These are phyloP conservation scores for Tetragnatha montana DNA, from an alignment of 2,888 invertebrate species.

Conservation along the genomic window DNA sequence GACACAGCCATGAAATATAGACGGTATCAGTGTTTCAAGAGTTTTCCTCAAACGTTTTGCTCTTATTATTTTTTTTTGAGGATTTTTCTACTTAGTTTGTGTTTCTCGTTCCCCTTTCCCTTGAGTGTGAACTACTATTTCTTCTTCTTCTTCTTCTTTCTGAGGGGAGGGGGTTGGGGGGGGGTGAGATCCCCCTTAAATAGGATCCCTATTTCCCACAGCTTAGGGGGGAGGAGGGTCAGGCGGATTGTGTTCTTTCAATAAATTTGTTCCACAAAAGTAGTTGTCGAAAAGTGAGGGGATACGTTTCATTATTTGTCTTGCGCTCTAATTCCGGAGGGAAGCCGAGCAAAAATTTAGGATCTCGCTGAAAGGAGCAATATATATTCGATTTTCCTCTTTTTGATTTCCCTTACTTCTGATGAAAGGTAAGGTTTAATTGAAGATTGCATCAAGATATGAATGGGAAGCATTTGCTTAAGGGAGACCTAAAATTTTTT, in stretches of 20 bases:
- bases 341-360: not conserved
- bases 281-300: slow-evolving; percentile 32
- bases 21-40: slow-evolving; percentile 65
- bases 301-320: slow-evolving; percentile 13
- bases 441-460: no score
- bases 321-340: slow-evolving; percentile 13
- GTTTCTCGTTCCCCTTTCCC: slow-evolving; percentile 24
- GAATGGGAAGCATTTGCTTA: no score
- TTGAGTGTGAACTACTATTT: slow-evolving; percentile 57
- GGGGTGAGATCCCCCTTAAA: slow-evolving; percentile 30
- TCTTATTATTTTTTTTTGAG: slow-evolving; percentile 62
- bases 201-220: slow-evolving; percentile 42
- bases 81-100: slow-evolving; percentile 53
- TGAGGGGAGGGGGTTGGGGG: slow-evolving; percentile 10
- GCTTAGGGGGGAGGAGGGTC: slow-evolving; percentile 1
- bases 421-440: not conserved
- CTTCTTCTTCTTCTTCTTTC: slow-evolving; percentile 13
- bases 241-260: slow-evolving; percentile 44
- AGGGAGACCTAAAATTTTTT: no score
- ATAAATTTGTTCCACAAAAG: slow-evolving; percentile 51
- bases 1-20: slow-evolving; percentile 68
- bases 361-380: not conserved
- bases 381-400: not conserved
- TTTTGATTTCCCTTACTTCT: not conserved
- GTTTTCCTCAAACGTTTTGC: slow-evolving; percentile 49